These are phyloP conservation scores for Hemithea aestivaria DNA, from an alignment of 2,888 invertebrate species.

Conservation along the genomic window DNA sequence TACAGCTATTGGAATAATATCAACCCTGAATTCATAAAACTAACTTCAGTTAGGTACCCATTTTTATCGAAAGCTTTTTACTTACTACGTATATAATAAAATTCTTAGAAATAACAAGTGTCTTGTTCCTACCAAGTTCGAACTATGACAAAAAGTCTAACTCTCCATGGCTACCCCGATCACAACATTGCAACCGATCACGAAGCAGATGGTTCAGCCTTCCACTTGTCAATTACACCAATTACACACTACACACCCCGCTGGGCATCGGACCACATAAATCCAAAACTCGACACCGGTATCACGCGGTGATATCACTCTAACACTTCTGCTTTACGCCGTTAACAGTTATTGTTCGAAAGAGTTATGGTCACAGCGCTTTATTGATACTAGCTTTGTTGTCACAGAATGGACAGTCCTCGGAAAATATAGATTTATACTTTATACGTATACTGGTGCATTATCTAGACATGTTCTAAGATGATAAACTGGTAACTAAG, in stretches of 20 bases:
- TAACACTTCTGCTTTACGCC: constrained; percentile 23
- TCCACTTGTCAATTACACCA: constrained; percentile 69
- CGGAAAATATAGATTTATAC: too few species aligned
- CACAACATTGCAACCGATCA: too few species aligned
- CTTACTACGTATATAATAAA: too few species aligned
- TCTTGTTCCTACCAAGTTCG: too few species aligned
- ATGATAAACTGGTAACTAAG: too few species aligned
- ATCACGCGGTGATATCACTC: neutral
- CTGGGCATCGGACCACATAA: constrained; percentile 54
- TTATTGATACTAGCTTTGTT: constrained; percentile 14
- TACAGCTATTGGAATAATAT: too few species aligned
- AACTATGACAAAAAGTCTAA: constrained; percentile 10
- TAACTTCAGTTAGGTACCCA: too few species aligned
- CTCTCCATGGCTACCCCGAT: constrained; percentile 4
- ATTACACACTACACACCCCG: constrained; percentile 52
- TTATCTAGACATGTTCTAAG: too few species aligned
- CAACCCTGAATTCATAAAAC: too few species aligned
- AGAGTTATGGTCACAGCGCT: constrained; percentile 20
- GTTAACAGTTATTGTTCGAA: constrained; percentile 24
- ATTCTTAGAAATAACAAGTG: too few species aligned
- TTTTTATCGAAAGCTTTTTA: too few species aligned
- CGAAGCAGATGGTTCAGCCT: constrained; percentile 36
- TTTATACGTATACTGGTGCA: too few species aligned
- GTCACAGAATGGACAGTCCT: neutral
- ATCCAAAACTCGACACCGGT: constrained; percentile 33